phyloP scores from a whole-genome alignment of 64 coral and sea anemone species.

The Montipora foliosa region DNA sequence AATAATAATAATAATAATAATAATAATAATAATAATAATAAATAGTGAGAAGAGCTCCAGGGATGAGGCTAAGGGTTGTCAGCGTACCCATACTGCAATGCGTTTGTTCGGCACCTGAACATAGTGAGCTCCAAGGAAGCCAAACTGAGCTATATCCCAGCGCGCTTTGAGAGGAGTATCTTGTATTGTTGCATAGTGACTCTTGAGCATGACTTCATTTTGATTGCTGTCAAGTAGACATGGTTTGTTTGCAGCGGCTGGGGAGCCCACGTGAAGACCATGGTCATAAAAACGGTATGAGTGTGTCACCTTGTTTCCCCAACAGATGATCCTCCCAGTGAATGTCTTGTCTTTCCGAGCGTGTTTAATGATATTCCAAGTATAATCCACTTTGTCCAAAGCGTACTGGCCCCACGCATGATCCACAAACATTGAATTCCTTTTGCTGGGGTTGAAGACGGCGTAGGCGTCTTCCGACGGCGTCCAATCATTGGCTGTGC shows the following conservation, averaged over 20 bases:
- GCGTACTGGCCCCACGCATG: constrained; percentile 76
- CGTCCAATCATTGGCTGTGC: too few relatives aligned
- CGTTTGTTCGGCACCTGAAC: constrained; percentile 87
- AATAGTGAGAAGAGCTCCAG: too few relatives aligned
- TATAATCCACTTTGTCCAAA: constrained; percentile 85
- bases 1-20: too few relatives aligned
- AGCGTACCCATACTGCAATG: constrained; percentile 97
- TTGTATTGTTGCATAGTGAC: constrained; percentile 4
- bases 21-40: too few relatives aligned
- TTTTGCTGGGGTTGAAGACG: too few relatives aligned
- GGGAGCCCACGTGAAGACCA: constrained; percentile 87
- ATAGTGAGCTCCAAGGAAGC: constrained; percentile 81
- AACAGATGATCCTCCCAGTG: constrained; percentile 86
- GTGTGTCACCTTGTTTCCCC: constrained; percentile 88
- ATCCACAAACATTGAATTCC: constrained; percentile 86
- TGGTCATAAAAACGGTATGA: constrained; percentile 95
- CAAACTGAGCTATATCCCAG: constrained; percentile 97
- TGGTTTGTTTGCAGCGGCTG: constrained; percentile 72
- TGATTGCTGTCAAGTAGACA: constrained; percentile 90
- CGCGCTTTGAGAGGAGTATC: constrained; percentile 65
- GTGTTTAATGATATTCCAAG: constrained; percentile 96
- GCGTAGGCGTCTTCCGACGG: too few relatives aligned
- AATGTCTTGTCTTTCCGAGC: constrained; percentile 70
- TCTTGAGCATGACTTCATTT: constrained; percentile 96
- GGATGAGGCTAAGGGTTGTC: not conserved